Conservation (phyloP, 35 echinoderm and acorn worm genomes). For the Patiria miniata region DNA sequence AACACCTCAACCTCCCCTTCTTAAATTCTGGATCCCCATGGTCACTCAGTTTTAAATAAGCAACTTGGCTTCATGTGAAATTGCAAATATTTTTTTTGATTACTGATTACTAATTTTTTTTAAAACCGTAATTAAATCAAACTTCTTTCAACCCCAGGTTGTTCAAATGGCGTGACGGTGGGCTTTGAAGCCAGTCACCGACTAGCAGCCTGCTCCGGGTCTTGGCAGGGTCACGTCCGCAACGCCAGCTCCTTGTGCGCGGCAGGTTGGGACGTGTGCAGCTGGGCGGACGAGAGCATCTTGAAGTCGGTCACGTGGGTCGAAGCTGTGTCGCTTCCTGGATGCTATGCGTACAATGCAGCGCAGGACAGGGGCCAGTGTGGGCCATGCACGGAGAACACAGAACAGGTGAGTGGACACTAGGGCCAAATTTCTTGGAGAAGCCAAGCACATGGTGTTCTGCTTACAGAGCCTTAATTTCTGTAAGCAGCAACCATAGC, state of each 20-base stretch:
- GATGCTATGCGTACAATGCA: constrained; percentile 91
- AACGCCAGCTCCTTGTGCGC: constrained; percentile 83
- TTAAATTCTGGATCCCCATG: too few relatives aligned
- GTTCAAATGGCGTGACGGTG: constrained; percentile 75
- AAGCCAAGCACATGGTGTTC: too few relatives aligned
- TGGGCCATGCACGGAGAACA: constrained; percentile 66
- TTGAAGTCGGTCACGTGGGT: constrained; percentile 73
- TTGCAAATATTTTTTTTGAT: too few relatives aligned
- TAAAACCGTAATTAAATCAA: too few relatives aligned
- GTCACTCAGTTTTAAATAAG: too few relatives aligned
- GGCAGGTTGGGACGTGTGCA: constrained; percentile 84
- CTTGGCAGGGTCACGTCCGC: constrained; percentile 86
- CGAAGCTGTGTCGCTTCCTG: constrained; percentile 52
- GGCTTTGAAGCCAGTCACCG: constrained; percentile 44
- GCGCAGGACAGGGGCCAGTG: constrained; percentile 86
- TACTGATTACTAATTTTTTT: too few relatives aligned
- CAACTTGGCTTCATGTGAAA: too few relatives aligned
- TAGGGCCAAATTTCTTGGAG: too few relatives aligned
- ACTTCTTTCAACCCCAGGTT: constrained; percentile 81
- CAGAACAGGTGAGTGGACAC: constrained; percentile 67
- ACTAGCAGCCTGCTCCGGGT: constrained; percentile 73
- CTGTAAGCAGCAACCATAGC: too few relatives aligned
- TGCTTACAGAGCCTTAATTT: too few relatives aligned
- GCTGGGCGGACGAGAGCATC: constrained; percentile 74
- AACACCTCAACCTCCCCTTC: too few relatives aligned